A percentile compares a stretch with the other conserved stretches of the same genome.
These are phyloP conservation scores for Sarcophaga peregrina DNA, from an alignment of 1,140 invertebrate species.

Conservation along the genomic window DNA sequence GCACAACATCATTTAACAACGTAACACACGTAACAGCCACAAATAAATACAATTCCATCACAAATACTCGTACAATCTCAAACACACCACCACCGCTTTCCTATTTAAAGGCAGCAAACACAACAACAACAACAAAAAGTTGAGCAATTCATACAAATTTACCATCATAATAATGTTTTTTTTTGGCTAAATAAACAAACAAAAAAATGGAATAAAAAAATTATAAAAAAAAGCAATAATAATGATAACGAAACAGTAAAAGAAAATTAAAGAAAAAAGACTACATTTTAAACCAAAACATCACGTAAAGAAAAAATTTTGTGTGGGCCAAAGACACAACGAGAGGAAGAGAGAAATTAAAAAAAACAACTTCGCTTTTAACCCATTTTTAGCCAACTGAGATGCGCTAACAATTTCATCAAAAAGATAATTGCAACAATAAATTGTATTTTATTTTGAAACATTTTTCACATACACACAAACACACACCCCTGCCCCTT, in stretches of 20 bases:
- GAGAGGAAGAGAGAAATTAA: background rate
- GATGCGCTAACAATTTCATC: background rate
- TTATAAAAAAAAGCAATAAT: too few species aligned
- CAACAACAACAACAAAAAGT: too few species aligned
- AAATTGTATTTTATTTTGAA: constrained; percentile 7
- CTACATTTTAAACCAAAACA: background rate
- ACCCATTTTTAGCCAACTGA: constrained; percentile 9
- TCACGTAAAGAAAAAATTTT: background rate
- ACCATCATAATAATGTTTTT: background rate
- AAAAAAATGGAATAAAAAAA: background rate
- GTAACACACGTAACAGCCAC: background rate
- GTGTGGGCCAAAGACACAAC: background rate
- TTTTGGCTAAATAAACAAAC: background rate
- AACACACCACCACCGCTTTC: background rate
- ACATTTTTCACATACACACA: background rate
- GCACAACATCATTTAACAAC: constrained; percentile 4
- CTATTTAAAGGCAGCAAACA: background rate
- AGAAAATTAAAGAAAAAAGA: background rate
- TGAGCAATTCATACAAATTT: background rate
- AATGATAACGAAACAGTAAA: background rate
- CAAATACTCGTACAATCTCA: background rate
- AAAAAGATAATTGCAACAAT: background rate
- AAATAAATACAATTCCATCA: background rate
- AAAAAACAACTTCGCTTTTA: background rate
- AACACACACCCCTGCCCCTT: background rate